These are phyloP conservation scores for Misgurnus mizolepis DNA, from an alignment of 2,113 vertebrate species.

Conservation along the genomic window DNA sequence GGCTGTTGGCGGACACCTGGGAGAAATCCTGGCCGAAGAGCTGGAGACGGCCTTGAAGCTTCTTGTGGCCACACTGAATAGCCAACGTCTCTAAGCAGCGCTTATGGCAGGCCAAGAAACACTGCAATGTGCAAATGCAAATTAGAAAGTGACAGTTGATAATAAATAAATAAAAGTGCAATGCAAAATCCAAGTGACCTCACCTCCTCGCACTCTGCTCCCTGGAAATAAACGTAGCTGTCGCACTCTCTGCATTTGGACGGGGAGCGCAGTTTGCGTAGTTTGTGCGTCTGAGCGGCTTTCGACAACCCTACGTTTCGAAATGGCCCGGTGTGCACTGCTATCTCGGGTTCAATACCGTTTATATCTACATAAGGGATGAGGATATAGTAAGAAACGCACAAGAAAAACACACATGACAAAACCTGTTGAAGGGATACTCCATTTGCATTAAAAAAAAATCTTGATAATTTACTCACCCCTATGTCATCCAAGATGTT, in stretches of 20 bases:
- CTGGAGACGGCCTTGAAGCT: constrained; percentile 91
- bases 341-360: constrained; percentile 78
- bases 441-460: too few relatives aligned
- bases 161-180: too few relatives aligned
- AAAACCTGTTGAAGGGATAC: too few relatives aligned
- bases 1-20: constrained; percentile 69
- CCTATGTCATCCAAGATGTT: too few relatives aligned
- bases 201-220: constrained; percentile 96
- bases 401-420: neutral
- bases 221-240: constrained; percentile 98
- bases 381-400: neutral
- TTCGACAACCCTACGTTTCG: constrained; percentile 87
- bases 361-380: constrained; percentile 77
- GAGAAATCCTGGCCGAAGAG: constrained; percentile 89
- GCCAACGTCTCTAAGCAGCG: constrained; percentile 94
- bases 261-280: constrained; percentile 89
- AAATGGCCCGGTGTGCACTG: constrained; percentile 83
- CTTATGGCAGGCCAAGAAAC: constrained; percentile 93
- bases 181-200: constrained; percentile 17
- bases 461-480: too few relatives aligned
- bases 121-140: constrained; percentile 69
- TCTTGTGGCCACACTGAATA: constrained; percentile 96
- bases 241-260: constrained; percentile 95
- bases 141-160: neutral
- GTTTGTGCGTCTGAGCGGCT: constrained; percentile 88